Base-by-base conservation (phyloP, 2,797 vertebrate species). In the Acropternis orthonyx region DNA sequence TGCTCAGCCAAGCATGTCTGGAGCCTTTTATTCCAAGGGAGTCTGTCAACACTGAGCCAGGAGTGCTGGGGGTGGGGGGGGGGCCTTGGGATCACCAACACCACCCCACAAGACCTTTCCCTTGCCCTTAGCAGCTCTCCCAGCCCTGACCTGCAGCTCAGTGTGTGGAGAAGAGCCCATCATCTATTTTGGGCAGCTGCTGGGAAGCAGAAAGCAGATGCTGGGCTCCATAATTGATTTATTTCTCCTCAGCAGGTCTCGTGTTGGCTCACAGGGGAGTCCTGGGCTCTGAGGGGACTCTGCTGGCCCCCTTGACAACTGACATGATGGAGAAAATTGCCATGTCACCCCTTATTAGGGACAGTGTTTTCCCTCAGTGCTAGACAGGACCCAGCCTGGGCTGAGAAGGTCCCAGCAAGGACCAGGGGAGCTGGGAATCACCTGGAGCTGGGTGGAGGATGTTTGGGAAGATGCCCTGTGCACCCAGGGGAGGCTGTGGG, bases 251-350 rank as follows among this genome's bases (percentile, higher is more conserved):
- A 54, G 37, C 43, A 2, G 13, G 23, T 56, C 80, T 46, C 7
- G 3, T 20, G 48, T 59, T 93, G 49, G 83, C 75, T 80, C 61
- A 26, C 55, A 76, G 91, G 30, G 55, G 75, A 93, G 73, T 13
- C 79, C 51, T 61, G 37, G 61, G 32, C 55, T 54, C 71, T 7
- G 4, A 71, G 52, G 27, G 46, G 55, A 88, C 56, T 78, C 93
- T 73, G 67, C 58, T 36, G 94, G 44, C 54, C 76, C 43, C 30
- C 6, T 65, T 97, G 96, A 97, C 97, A 97, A 95, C 69, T 96
- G 97, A 97, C 88, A 80, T 96, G 94, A 97, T 97, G 96, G 96
- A 91, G 94, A 96, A 97, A 97, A 96, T 96, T 94, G 90, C 68
- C 59, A 0, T 91, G 95, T 92, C 96, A 41, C 49, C 43, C 6